These are phyloP conservation scores for Drosophila pachea DNA, from an alignment of 1,140 invertebrate species.

Conservation along the genomic window DNA sequence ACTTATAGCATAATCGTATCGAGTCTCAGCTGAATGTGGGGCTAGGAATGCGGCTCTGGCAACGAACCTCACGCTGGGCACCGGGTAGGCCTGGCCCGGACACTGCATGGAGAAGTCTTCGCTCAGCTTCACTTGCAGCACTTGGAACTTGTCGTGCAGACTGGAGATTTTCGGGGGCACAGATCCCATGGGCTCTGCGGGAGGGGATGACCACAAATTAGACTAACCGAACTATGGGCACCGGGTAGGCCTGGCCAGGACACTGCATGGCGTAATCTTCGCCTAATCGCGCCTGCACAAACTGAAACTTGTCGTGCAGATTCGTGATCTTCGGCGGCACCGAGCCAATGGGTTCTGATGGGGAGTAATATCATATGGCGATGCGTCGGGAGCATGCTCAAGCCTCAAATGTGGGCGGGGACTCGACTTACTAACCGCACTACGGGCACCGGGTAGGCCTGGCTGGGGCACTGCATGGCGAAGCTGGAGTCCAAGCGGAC, in stretches of 20 bases:
- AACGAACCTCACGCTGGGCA: slow-evolving; percentile 83
- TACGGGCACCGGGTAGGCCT: slow-evolving; percentile 83
- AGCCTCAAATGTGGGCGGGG: slow-evolving; percentile 26
- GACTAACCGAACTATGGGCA: slow-evolving; percentile 83
- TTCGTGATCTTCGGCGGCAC: slow-evolving; percentile 84
- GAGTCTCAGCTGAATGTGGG: slow-evolving; percentile 39
- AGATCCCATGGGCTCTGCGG: slow-evolving; percentile 84
- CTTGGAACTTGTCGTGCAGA: slow-evolving; percentile 81
- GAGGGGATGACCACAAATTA: slow-evolving; percentile 20
- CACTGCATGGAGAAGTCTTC: slow-evolving; percentile 84
- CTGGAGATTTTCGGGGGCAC: slow-evolving; percentile 84
- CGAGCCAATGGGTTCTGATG: slow-evolving; percentile 84
- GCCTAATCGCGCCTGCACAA: slow-evolving; percentile 79
- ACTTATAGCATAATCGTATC: background rate
- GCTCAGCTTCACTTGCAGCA: slow-evolving; percentile 79
- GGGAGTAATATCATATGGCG: slow-evolving; percentile 34
- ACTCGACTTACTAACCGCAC: slow-evolving; percentile 81
- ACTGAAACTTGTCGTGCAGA: slow-evolving; percentile 81
- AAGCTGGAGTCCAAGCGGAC: slow-evolving; percentile 82
- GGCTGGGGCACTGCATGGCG: slow-evolving; percentile 82
- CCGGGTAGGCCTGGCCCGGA: slow-evolving; percentile 84
- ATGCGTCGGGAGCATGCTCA: background rate
- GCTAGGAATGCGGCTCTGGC: background rate
- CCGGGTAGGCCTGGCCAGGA: slow-evolving; percentile 84
- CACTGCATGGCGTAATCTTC: slow-evolving; percentile 84